Evolutionary conservation across 2,888 invertebrate species (phyloP), one percentile per base, ranked within the genome.

Genomic region (Adineta ricciae): DNA sequence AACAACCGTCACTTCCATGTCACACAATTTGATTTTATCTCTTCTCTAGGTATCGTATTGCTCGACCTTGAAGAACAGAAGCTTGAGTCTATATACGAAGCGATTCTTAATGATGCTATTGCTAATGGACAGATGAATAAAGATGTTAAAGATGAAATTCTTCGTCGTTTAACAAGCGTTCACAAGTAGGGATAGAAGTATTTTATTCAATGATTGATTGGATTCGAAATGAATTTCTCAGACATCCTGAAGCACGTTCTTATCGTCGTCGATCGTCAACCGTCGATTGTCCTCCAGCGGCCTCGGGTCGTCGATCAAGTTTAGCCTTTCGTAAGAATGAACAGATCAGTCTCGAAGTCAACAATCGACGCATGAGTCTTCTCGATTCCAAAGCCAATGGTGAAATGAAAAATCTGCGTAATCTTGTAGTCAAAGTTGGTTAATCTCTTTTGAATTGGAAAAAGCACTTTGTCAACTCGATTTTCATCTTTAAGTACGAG

Each of bases 101-200:
- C 83, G 1, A 83, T 85, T 52, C 56, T 85, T 11, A 72, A 84
- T 21, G 84, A 85, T 46, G 83, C 83, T 73, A 84, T 83, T 41
- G 85, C 83, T 16, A 84, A 41, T 32, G 85, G 85, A 32, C 85
- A 85, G 46, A 73, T 84, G 85, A 85, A 85, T 49, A 85, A 85
- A 49, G 85, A 85, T 36, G 54, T 54, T 24, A 50, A 82, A 73
- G 85, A 85, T 54, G 73, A 54, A 50, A 52, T 85, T n/a, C 83
- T 83, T 50, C 36, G 46, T 11, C n/a, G 73, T 36, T 50, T 85
- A 52, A 50, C 52, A 24, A 84, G 78, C 36, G 46, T 50, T 83
- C 85, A 85, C 46, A 54, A 83, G 73, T 64, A 85, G 27, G 19
- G 32, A 50, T 50, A 2, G 50, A 50, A 16, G 11, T 16, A 9